Evolutionary conservation across 2,888 invertebrate species (phyloP), one percentile per base, ranked within the genome.

Genomic region (Elgonia sp.): DNA sequence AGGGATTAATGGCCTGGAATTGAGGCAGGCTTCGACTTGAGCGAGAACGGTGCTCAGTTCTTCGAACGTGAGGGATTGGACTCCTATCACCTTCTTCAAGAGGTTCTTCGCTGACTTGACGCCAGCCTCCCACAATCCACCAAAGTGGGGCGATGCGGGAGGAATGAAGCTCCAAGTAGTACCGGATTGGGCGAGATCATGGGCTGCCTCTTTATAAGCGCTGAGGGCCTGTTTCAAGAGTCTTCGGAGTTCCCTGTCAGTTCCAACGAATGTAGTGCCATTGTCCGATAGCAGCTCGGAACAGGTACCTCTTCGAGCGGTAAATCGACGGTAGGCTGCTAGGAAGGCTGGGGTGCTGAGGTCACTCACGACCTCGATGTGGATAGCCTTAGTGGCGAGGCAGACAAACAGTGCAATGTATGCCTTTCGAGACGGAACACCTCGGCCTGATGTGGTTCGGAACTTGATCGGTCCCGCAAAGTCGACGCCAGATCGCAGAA

Each of bases 331-430:
- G 16, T n/a, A 62, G 7, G 62, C 62, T 8, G 62, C 62, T 10
- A 62, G 62, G 29, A 62, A 62, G 2, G 62, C 62, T 8, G 3
- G 21, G 2, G 62, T 20, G 29, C 21, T 62, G 29, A 21, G 62
- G 21, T 62, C 29, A 10, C 62, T 62, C 12, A 62, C 62, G 8
- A 29, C 20, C 55, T 72, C 72, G 8, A 55, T 29, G 39, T 72
- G 55, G 1, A 72, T 21, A 7, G 72, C 72, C 55, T 55, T 40
- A n/a, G 72, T 55, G n/a, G 55, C 7, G 0, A 72, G n/a, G 55
- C 55, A 72, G 3, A 72, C 55, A n/a, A 72, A 72, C 18, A 72
- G 37, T 7, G 72, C 72, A 0, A 72, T 55, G n/a, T 72, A 72
- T 0, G 55, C 62, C 29, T 62, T 62, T 20, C 12, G 21, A 29